These are phyloP conservation scores for Octomys mimax DNA, from an alignment of 2,797 vertebrate genomes.

Conservation along the genomic window DNA sequence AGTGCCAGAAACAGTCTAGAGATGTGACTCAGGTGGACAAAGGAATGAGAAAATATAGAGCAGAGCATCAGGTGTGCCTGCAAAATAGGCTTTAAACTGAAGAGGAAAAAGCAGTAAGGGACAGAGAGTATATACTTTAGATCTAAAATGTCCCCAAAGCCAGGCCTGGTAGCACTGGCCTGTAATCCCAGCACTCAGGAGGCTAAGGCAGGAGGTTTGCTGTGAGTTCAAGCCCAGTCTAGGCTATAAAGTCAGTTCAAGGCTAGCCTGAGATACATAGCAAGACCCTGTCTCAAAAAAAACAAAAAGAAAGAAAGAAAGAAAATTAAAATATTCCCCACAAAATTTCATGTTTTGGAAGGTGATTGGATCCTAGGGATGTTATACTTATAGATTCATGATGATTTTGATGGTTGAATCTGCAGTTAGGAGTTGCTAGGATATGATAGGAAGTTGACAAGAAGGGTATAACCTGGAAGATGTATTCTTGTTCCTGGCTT, in stretches of 20 bases:
- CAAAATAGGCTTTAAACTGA: background rate
- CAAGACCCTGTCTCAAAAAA: background rate
- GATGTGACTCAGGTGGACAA: background rate
- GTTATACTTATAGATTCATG: background rate
- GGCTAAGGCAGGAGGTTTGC: background rate
- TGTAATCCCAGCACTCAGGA: background rate
- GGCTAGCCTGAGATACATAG: background rate
- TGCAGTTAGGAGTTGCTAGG: background rate
- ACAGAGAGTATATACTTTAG: background rate
- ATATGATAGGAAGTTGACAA: background rate
- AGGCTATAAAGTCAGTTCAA: background rate
- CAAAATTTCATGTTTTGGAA: background rate
- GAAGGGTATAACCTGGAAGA: background rate
- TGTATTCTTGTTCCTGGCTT: background rate
- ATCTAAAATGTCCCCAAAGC: background rate
- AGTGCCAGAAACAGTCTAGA: too few species aligned
- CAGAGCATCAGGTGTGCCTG: background rate
- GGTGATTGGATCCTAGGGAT: background rate
- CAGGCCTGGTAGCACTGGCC: background rate
- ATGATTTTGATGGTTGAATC: background rate
- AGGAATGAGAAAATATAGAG: background rate
- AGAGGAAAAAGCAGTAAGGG: background rate
- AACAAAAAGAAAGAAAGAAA: background rate
- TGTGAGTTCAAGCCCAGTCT: background rate
- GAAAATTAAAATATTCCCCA: background rate